Evolutionary conservation across 2,113 vertebrate species (phyloP).

Genomic region (Symphodus melops): DNA sequence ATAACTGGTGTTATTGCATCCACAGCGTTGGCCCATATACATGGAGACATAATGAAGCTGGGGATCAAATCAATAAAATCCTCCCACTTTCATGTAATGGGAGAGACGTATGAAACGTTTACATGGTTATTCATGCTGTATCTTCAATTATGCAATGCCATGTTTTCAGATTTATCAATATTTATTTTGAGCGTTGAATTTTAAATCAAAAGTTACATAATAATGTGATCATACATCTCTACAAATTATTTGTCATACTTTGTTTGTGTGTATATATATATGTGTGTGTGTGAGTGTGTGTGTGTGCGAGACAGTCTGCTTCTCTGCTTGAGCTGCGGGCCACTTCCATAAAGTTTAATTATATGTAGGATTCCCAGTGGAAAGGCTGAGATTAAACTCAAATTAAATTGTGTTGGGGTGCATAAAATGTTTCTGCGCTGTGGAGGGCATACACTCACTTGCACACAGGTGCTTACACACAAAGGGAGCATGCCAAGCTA

Average conservation of each 20-base stretch:
- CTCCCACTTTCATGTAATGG: constrained; percentile 60
- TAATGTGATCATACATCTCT: constrained; percentile 70
- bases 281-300: too few species aligned
- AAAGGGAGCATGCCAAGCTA: constrained; percentile 6
- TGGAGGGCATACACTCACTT: constrained; percentile 38
- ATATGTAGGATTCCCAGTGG: constrained; percentile 82
- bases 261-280: neutral
- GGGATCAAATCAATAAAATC: constrained; percentile 67
- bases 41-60: constrained; percentile 58
- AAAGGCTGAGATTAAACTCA: constrained; percentile 83
- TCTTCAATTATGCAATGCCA: constrained; percentile 58
- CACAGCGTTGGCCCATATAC: constrained; percentile 34
- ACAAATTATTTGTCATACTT: constrained; percentile 65
- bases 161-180: constrained; percentile 68
- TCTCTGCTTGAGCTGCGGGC: constrained; percentile 72
- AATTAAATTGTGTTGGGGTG: constrained; percentile 85
- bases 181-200: constrained; percentile 75
- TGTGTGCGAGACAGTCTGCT: constrained; percentile 38
- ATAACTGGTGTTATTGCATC: constrained; percentile 68
- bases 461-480: neutral
- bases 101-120: constrained; percentile 52
- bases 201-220: constrained; percentile 73
- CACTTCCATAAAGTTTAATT: constrained; percentile 86
- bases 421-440: constrained; percentile 73
- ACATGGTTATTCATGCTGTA: constrained; percentile 62